Conservation (phyloP, 2,113 vertebrate species). For the Passer domesticus region DNA sequence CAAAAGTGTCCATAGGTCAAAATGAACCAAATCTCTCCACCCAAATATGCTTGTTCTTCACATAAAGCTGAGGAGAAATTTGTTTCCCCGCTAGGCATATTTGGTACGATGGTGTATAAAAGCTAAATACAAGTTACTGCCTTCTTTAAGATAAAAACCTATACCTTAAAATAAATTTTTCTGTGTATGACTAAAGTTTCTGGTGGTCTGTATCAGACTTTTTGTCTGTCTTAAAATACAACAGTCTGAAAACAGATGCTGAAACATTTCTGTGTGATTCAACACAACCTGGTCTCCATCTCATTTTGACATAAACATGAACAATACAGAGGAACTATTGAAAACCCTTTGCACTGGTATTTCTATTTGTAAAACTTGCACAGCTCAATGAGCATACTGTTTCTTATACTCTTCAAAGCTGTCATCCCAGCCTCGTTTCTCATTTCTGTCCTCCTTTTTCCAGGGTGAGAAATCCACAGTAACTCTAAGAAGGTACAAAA, state of each 20-base stretch:
- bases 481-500: neutral
- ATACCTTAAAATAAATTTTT: neutral
- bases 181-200: neutral
- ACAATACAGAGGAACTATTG: neutral
- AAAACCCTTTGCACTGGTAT: neutral
- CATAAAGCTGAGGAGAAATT: neutral
- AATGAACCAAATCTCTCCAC: neutral
- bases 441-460: neutral
- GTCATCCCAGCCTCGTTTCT: neutral
- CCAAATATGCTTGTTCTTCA: neutral
- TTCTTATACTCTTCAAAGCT: neutral
- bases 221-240: conserved; percentile 7
- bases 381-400: neutral
- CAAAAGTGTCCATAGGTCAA: neutral
- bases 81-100: neutral
- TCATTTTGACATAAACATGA: neutral
- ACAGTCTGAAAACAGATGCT: neutral
- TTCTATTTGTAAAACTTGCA: neutral
- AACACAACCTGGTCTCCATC: neutral
- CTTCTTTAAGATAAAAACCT: neutral
- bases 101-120: neutral
- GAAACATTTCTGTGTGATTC: neutral
- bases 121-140: neutral
- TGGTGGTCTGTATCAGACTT: neutral
- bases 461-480: neutral